phyloP scores from a whole-genome alignment of 2,888 invertebrate genomes.

The Muscina levida region DNA sequence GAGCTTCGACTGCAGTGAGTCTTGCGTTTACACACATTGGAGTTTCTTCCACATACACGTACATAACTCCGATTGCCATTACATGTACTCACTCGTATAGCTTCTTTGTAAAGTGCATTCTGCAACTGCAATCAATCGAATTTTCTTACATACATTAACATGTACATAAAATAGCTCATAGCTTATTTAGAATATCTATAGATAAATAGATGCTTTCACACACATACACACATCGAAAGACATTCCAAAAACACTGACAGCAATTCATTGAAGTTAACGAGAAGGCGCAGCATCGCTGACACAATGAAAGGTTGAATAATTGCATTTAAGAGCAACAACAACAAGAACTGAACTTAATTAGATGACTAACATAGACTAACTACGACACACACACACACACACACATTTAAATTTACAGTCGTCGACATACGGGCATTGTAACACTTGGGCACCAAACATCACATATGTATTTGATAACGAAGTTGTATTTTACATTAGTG shows the following conservation, averaged over 20 bases:
- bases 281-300: constrained; percentile 9
- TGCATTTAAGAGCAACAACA: constrained; percentile 60
- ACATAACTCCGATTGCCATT: too few relatives aligned
- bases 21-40: too few relatives aligned
- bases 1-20: too few relatives aligned
- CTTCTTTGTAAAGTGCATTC: too few relatives aligned
- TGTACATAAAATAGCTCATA: constrained; percentile 9
- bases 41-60: too few relatives aligned
- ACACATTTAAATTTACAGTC: constrained; percentile 64
- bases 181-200: constrained; percentile 23
- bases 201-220: background rate
- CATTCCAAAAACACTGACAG: constrained; percentile 46
- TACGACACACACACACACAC: constrained; percentile 32
- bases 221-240: too few relatives aligned
- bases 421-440: too few relatives aligned
- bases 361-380: constrained; percentile 40
- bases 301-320: constrained; percentile 56
- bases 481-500: too few relatives aligned
- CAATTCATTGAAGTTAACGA: constrained; percentile 59
- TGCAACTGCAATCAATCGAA: constrained; percentile 28
- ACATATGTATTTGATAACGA: too few relatives aligned
- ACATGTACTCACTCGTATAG: too few relatives aligned
- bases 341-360: constrained; percentile 40
- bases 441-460: too few relatives aligned
- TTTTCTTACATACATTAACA: constrained; percentile 46